Evolutionary conservation across 2,113 vertebrate genomes (phyloP).

Genomic region (Neogobius melanostomus): DNA sequence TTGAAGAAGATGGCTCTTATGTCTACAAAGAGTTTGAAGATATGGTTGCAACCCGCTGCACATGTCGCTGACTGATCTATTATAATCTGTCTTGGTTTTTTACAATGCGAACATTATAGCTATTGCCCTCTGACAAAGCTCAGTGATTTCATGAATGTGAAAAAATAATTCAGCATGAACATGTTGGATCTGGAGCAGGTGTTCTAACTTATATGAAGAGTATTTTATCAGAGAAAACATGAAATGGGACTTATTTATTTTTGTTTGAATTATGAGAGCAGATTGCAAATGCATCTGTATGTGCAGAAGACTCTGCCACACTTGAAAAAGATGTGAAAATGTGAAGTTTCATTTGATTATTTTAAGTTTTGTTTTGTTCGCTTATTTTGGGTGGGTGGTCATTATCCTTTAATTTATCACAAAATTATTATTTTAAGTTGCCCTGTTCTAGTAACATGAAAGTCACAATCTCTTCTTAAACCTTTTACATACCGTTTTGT

Average conservation of each 20-base stretch:
- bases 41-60: constrained; percentile 93
- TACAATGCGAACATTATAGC: constrained; percentile 24
- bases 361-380: constrained; percentile 70
- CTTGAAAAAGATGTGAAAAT: constrained; percentile 26
- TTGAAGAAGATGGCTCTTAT: constrained; percentile 89
- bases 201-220: constrained; percentile 38
- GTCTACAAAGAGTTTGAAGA: constrained; percentile 93
- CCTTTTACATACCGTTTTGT: constrained; percentile 72
- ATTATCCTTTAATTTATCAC: constrained; percentile 65
- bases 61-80: constrained; percentile 81
- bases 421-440: constrained; percentile 64
- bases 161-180: constrained; percentile 46
- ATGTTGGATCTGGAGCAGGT: constrained; percentile 62
- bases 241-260: constrained; percentile 49
- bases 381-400: constrained; percentile 67
- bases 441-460: constrained; percentile 73
- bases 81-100: constrained; percentile 14
- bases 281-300: constrained; percentile 29
- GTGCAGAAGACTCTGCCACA: constrained; percentile 48
- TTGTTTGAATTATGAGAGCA: constrained; percentile 44
- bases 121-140: constrained; percentile 16
- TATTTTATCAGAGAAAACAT: constrained; percentile 61
- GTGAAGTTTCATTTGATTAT: constrained; percentile 44
- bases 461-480: constrained; percentile 49
- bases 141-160: constrained; percentile 49